Conservation (phyloP, 2,797 vertebrate species). For the Crax fasciolata region DNA sequence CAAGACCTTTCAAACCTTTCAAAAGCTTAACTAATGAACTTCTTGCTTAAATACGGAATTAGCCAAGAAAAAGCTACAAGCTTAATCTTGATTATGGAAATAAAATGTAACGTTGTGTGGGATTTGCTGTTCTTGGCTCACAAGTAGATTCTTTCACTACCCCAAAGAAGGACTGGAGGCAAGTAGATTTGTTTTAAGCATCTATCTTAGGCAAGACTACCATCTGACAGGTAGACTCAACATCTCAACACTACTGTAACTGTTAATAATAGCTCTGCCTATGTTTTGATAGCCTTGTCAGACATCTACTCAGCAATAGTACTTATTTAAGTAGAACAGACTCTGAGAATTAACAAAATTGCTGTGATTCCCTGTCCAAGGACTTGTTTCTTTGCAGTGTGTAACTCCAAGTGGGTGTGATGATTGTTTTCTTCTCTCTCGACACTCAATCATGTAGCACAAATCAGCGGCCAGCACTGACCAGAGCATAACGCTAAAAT, state of each 20-base stretch:
- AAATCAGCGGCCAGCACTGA: background rate
- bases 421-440: background rate
- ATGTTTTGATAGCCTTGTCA: constrained; percentile 37
- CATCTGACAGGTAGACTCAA: constrained; percentile 47
- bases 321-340: constrained; percentile 32
- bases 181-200: background rate
- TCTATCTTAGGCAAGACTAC: constrained; percentile 25
- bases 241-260: constrained; percentile 33
- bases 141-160: background rate
- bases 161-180: background rate
- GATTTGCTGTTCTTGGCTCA: background rate
- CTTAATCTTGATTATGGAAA: background rate
- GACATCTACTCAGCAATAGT: background rate
- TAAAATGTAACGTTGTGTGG: background rate
- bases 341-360: constrained; percentile 15
- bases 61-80: background rate
- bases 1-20: background rate
- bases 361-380: background rate
- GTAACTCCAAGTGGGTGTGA: background rate
- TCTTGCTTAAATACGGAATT: background rate
- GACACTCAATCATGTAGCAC: background rate
- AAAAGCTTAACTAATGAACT: background rate
- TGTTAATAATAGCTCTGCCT: constrained; percentile 12
- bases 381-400: background rate
- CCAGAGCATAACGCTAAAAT: background rate